Evolutionary conservation across 2,113 vertebrate genomes (phyloP), one percentile per base, ranked within the genome.

Genomic region (Antechinus stuartii): DNA sequence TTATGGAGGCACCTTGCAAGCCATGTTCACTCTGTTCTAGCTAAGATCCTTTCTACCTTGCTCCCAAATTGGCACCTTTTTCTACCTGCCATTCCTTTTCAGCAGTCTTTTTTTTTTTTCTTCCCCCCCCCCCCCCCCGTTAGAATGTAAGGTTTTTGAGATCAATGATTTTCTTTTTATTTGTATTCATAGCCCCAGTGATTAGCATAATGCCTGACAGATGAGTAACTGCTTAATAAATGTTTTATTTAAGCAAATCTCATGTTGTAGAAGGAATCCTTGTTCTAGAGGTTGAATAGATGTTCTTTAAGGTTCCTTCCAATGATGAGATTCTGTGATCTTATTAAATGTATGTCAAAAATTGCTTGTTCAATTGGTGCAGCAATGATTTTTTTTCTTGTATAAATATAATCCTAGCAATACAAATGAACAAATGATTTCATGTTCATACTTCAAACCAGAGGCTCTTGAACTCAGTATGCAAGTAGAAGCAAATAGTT

Each of bases 391-490:
- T 42, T 68, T 76, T 76, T 76, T 14, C 35, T 42, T 22, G 6
- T 76, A 42, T 19, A n/a, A 42, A 24, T 3, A 35, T 0, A n/a
- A 49, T 30, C 89, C 57, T 30, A 61, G 90, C 90, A 91, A 95
- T 10, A 90, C 52, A 50, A 57, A 1, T 9, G 61, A n/a, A 9
- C 25, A 46, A 55, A 90, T 8, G 53, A n/a, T 1, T 76, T 61
- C 42, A 90, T 94, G 91, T 96, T 94, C 91, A 90, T 49, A 68
- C 46, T 30, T 92, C 55, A 35, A 68, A 14, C 23, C 30, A 42
- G 4, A 89, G 61, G 93, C 46, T 30, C 42, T 8, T 14, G 57
- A 89, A 93, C 54, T 90, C 47, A 0, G 26, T 1, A 55, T 61
- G 93, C 56, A 89, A 26, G 95, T 25, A 53, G 35, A n/a, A 94